Evolutionary conservation across 2,888 invertebrate genomes (phyloP), one percentile per base, ranked within the genome.

Genomic region (Stenodera caucasica): DNA sequence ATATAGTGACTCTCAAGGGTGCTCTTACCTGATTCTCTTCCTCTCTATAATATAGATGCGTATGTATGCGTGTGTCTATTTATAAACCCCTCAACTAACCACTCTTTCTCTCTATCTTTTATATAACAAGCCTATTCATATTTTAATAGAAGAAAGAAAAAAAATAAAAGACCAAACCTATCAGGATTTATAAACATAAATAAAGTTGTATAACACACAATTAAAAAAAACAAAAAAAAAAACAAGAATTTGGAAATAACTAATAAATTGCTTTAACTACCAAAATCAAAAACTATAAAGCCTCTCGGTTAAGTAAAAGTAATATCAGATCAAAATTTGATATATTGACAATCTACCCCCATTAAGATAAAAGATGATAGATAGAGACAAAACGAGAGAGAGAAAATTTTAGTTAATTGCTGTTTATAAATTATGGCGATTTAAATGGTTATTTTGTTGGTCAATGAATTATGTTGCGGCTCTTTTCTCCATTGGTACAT

Each of bases 1-100:
- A 29, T 35, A n/a, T n/a, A 56, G 56, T 56, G 56, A 53, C 35
- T 60, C 60, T 60, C 57, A 32, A 60, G 60, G 56, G 60, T 30
- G 8, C 53, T 33, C 33, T 53, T 53, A 33, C 53, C 53, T 53
- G 53, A 21, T n/a, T 32, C 6, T 23, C 2, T 21, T 12, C 21
- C 6, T 23, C 2, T 21, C 9, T n/a, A 23, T 5, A 21, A 29
- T 29, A 29, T 7, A 29, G 29, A 11, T 11, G 1, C 21, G 18
- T 21, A n/a, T n/a, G 45, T 21, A 6, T 21, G 12, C 18, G 37
- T 15, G 7, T 37, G 8, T 37, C 14, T 40, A 12, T 30, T 7
- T 7, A 30, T 1, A 30, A 8, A 5, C 9, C 30, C 26, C 5
- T 30, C 12, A 12, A 15, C 35, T 6, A 12, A 2, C 14, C 14